Base-by-base conservation (phyloP, 2,888 invertebrate genomes). In the Ectemnius cavifrons region DNA sequence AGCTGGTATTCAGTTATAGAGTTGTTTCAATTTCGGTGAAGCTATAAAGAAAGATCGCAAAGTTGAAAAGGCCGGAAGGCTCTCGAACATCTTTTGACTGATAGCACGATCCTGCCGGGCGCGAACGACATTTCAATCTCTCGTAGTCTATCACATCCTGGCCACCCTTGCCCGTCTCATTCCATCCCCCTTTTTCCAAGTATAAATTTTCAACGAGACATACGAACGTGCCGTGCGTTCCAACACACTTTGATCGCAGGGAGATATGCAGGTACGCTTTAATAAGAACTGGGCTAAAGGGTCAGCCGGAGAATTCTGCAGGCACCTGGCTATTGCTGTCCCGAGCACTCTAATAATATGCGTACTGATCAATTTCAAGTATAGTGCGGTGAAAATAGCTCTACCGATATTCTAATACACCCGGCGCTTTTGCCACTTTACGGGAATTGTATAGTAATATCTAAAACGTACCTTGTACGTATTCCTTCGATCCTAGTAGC, bases 261-360 rank as follows among this genome's bases (percentile, higher is more conserved):
- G 8, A 37, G 37, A 37, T 37, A 37, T 37, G 37, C 37, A 65
- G 60, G 65, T 61, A 66, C 46, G 37, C 37, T 68, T 46, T 69
- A 66, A 63, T 70, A 66, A 60, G 70, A 74, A 70, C 63, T 74
- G 60, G 69, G 69, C 67, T 66, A 74, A 74, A 70, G 59, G 70
- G 66, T 67, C 70, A 70, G 47, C 13, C n/a, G 18, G 58, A 66
- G 49, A 59, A 62, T 65, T 69, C 64, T 52, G 52, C 52, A 16
- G 23, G 14, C 52, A 16, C 52, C 16, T 37, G 37, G 37, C 37
- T 52, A 52, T 52, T 16, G 16, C 14, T 16, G 52, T 52, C 52
- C 52, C 16, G n/a, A 52, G 37, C 37, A 37, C 37, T 37, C 37
- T 37, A 37, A 37, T 37, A 37, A 37, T 37, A 37, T 37, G 37